Base-by-base conservation (phyloP, 2,113 vertebrate genomes). In the Anser cygnoides region DNA sequence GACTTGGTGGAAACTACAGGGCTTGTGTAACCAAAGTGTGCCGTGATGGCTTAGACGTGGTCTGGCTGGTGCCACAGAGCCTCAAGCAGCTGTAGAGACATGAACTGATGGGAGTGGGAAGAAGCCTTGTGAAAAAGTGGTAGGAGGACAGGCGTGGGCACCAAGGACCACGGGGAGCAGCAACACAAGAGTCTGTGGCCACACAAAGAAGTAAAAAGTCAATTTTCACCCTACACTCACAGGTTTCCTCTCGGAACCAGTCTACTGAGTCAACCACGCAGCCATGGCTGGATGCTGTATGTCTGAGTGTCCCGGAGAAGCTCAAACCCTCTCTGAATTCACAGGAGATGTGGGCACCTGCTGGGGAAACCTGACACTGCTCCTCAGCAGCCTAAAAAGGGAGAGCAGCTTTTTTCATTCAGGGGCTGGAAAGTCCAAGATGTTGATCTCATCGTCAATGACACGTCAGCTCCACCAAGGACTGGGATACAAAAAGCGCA, bases 111-210 rank as follows among this genome's bases (percentile, higher is more conserved):
- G 17, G 44, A 39, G 28, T 6, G 44, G 55, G 54, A n/a, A 49
- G 39, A 35, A 80, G 39, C 3, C 3, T 2, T 2, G 25, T 0
- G 2, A 33, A 55, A 23, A 35, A 57, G n/a, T 10, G 18, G 16
- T 4, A 4, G 61, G 61, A 89, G 61, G 12, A n/a, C 43, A 61
- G 29, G 37, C 35, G 46, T 19, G 61, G 41, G 8, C 9, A 54
- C 4, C 4, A 8, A 78, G 66, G 79, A 67, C 19, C 21, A 20
- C 61, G 26, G 21, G 29, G 66, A 67, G n/a, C 17, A n/a, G 79
- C 39, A 61, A 22, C 29, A 61, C 21, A 33, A 49, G 58, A 52
- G 59, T 10, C 28, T 67, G 54, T 25, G 26, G 44, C 54, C 39
- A 33, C 59, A 37, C 4, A 46, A 26, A 54, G 50, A 76, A 67